A percentile compares a stretch with the other conserved stretches of the same genome.
phyloP scores from a whole-genome alignment of 64 coral and sea anemone genomes.

The Trachythela sp. region DNA sequence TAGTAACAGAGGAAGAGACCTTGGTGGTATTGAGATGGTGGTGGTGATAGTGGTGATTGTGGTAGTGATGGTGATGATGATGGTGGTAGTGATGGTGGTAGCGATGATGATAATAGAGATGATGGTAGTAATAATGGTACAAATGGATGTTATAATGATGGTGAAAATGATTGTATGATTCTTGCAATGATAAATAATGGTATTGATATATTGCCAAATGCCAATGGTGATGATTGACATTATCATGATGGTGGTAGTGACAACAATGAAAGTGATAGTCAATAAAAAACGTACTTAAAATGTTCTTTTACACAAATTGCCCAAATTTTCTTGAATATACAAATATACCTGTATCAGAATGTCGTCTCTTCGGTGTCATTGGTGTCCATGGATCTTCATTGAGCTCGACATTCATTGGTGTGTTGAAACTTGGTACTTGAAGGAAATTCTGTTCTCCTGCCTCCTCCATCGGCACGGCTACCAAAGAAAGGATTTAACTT shows the following conservation, averaged over 20 bases:
- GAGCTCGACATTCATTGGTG: conserved; percentile 1
- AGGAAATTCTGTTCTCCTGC: neutral
- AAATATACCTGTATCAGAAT: conserved; percentile 22
- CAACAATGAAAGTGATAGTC: too few species aligned
- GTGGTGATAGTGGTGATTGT: too few species aligned
- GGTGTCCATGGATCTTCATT: conserved; percentile 45
- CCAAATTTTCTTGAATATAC: neutral
- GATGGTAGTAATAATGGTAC: too few species aligned
- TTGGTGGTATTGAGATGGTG: neutral
- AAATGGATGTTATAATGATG: too few species aligned
- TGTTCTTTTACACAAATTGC: too few species aligned
- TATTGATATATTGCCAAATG: too few species aligned
- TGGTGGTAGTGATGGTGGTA: neutral
- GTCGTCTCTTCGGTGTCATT: conserved; percentile 7
- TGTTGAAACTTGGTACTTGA: neutral
- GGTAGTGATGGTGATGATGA: neutral
- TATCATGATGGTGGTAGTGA: too few species aligned
- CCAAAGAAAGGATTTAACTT: neutral
- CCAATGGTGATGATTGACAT: too few species aligned
- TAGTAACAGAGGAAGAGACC: neutral
- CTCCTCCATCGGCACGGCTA: neutral
- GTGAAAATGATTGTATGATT: too few species aligned
- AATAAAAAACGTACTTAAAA: too few species aligned
- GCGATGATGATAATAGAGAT: neutral
- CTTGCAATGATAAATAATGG: too few species aligned